These are phyloP conservation scores for Aphrophora alni DNA, from an alignment of 2,888 invertebrate species.

Conservation along the genomic window DNA sequence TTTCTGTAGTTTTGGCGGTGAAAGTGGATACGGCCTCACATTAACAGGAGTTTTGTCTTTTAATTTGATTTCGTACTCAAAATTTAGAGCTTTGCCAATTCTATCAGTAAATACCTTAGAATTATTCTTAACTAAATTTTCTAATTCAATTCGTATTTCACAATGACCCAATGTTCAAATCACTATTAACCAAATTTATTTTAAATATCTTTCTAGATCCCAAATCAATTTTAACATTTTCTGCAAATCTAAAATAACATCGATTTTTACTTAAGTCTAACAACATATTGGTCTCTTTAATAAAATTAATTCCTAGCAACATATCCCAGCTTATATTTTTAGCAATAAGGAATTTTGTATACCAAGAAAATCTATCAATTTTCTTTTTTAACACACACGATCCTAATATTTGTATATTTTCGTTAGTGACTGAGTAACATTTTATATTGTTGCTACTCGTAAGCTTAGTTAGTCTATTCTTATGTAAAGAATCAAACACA, in stretches of 20 bases:
- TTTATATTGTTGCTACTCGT: background rate
- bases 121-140: background rate
- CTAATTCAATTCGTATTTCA: background rate
- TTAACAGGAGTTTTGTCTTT: background rate
- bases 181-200: background rate
- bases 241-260: constrained; percentile 10
- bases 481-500: background rate
- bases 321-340: constrained; percentile 10
- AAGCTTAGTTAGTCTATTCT: background rate
- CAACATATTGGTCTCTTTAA: background rate
- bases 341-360: background rate
- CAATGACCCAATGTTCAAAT: background rate
- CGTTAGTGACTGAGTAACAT: background rate
- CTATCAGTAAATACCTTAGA: constrained; percentile 13
- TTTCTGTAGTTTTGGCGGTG: constrained; percentile 15
- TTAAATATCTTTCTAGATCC: background rate
- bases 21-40: background rate
- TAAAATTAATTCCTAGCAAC: constrained; percentile 9
- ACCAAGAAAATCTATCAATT: constrained; percentile 6
- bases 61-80: background rate
- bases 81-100: constrained; percentile 16
- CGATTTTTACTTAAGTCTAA: background rate
- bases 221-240: background rate
- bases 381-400: constrained; percentile 7
- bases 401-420: background rate